Base-by-base conservation (phyloP, 2,113 vertebrate species). In the Pungitius pungitius region DNA sequence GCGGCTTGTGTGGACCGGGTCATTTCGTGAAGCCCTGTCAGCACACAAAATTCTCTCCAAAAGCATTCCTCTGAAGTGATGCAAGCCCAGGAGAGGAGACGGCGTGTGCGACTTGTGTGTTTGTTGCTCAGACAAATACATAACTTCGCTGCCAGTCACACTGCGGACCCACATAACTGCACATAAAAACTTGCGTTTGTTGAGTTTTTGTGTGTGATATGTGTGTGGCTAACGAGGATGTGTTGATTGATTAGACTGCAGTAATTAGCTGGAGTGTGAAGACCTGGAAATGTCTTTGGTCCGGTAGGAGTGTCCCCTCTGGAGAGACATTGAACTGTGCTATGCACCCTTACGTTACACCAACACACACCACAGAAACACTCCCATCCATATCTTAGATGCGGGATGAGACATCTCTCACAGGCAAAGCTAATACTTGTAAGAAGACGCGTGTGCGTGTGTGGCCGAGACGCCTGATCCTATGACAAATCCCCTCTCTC, bases 231-330 rank as follows among this genome's bases (percentile, higher is more conserved):
- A 91, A 92, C 87, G 88, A 89, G 88, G 77, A 87, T 77, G 87
- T 86, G 88, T 88, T 91, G 91, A 91, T 91, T 91, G 90, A 92
- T 91, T 88, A 78, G 82, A 83, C 82, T 85, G 89, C 87, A 87
- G 86, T 90, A 91, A 91, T 91, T 89, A 88, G 88, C 85, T 63
- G 68, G 66, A 82, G 87, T 88, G 80, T 82, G 83, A 85, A 85
- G 78, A 71, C 87, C 82, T 80, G 73, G 74, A 88, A 87, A 88
- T 81, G 90, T 86, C 69, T 86, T 49, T 3, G 55, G 80, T 89
- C 84, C 87, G 78, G 77, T 85, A 82, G 85, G 85, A 87, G 84
- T 77, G 85, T 87, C 81, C 61, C 82, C 85, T 82, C 83, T 63
- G 63, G 86, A 84, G 84, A 82, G 73, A 83, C 63, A 65, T 69